Evolutionary conservation across 2,888 invertebrate species (phyloP), one percentile per base, ranked within the genome.

Genomic region (Xylocampa areola): DNA sequence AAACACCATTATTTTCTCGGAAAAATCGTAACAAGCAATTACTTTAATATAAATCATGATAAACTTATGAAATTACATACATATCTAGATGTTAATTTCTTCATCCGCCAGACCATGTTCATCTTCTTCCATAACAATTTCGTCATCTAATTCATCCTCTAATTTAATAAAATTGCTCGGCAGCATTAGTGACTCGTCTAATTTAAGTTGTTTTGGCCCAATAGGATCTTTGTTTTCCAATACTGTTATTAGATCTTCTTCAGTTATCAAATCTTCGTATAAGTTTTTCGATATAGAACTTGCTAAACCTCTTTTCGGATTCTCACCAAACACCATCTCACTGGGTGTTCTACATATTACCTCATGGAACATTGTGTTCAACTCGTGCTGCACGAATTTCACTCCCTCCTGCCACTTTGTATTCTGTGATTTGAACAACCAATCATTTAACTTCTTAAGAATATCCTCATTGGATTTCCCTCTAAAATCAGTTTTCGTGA

Each of bases 331-430:
- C 8, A 85, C 73, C 6, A 82, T 55, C 54, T 88, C 86, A 49
- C 77, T 83, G 1, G 87, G 84, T 6, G 88, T 85, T 55, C 79
- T 79, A 57, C 80, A 82, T 51, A 87, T 68, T 2, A 64, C 50
- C 6, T 75, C 65, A 23, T 84, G 71, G 53, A 88, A 88, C 2
- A 74, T 77, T 5, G 81, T 84, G 48, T 88, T 88, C 35, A 88
- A 69, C 0, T 70, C 65, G 53, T 85, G 72, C 44, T 88, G 88
- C 4, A 88, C 81, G 45, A 72, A 85, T 48, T 88, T 89, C 1
- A 87, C 68, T 6, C 87, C 88, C 27, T 84, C 77, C 30, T 85
- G 81, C 88, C 87, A 89, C 61, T 82, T 84, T 13, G 73, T 73
- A 33, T 79, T 79, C 11, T 79, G 75, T 14, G 84, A 82, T 36